phyloP scores from a whole-genome alignment of 2,888 invertebrate species.

The Gortyna flavago region DNA sequence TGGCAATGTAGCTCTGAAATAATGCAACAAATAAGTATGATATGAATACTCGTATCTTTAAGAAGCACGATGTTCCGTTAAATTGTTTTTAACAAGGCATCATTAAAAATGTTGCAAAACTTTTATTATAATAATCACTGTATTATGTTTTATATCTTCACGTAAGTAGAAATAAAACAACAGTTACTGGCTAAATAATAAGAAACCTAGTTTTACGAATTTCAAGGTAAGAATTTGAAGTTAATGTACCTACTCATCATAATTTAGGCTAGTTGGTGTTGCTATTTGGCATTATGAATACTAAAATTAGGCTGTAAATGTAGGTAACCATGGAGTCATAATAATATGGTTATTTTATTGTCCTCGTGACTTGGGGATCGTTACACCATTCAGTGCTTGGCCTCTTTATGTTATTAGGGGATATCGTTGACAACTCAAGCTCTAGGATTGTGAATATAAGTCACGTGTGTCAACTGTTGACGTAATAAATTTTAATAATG shows the following conservation, averaged over 20 bases:
- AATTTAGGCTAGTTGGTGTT: constrained; percentile 35
- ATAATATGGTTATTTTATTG: constrained; percentile 39
- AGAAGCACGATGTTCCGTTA: not conserved
- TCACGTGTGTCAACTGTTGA: not conserved
- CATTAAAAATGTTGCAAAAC: not conserved
- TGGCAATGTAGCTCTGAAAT: not conserved
- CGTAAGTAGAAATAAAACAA: not conserved
- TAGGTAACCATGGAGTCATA: constrained; percentile 38
- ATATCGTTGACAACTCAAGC: constrained; percentile 30
- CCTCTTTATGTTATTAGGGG: constrained; percentile 10
- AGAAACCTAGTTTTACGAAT: constrained; percentile 23
- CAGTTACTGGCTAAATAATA: not conserved
- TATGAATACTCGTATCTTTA: not conserved
- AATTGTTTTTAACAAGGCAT: not conserved
- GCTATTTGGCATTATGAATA: constrained; percentile 18
- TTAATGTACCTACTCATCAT: constrained; percentile 27
- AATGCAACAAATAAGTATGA: not conserved
- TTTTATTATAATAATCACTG: not conserved
- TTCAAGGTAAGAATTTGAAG: constrained; percentile 20
- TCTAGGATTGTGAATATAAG: not conserved
- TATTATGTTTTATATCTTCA: not conserved
- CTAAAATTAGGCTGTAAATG: constrained; percentile 30
- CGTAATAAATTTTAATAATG: not conserved
- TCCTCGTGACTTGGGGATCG: constrained; percentile 8
- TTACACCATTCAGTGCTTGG: constrained; percentile 40